Conservation (phyloP, 2,888 invertebrate genomes). For the Andrena dorsata region DNA sequence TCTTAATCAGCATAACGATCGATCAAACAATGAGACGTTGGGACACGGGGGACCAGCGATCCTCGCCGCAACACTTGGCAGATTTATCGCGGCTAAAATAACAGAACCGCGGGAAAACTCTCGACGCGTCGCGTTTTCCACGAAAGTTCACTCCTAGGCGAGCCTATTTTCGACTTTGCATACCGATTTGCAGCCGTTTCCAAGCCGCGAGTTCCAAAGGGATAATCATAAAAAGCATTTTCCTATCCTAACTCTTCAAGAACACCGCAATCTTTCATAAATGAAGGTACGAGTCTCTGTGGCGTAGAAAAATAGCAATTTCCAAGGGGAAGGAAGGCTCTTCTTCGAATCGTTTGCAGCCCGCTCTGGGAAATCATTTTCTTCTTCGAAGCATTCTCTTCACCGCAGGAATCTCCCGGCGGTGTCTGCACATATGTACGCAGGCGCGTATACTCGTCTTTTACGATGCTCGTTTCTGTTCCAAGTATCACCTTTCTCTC, state of each 20-base stretch:
- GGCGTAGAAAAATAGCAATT: too few relatives aligned
- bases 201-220: not conserved
- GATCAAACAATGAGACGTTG: slow-evolving; percentile 39
- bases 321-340: too few relatives aligned
- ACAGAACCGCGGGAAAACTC: slow-evolving; percentile 31
- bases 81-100: slow-evolving; percentile 56
- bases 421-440: not conserved
- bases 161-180: slow-evolving; percentile 42
- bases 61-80: slow-evolving; percentile 46
- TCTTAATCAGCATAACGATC: slow-evolving; percentile 50
- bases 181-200: not conserved
- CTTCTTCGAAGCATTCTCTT: not conserved
- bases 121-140: slow-evolving; percentile 15
- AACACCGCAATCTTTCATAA: too few relatives aligned
- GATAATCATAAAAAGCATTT: not conserved
- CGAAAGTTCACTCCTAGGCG: slow-evolving; percentile 22
- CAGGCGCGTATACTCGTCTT: slow-evolving; percentile 23
- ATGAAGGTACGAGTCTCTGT: too few relatives aligned
- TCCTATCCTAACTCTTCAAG: too few relatives aligned
- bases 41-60: slow-evolving; percentile 16
- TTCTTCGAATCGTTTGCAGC: too few relatives aligned
- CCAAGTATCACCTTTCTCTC: slow-evolving; percentile 63
- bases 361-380: too few relatives aligned
- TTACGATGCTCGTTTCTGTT: slow-evolving; percentile 55
- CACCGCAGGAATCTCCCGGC: not conserved